phyloP scores from a whole-genome alignment of 2,113 vertebrate species.

The Campylomormyrus numenius region DNA sequence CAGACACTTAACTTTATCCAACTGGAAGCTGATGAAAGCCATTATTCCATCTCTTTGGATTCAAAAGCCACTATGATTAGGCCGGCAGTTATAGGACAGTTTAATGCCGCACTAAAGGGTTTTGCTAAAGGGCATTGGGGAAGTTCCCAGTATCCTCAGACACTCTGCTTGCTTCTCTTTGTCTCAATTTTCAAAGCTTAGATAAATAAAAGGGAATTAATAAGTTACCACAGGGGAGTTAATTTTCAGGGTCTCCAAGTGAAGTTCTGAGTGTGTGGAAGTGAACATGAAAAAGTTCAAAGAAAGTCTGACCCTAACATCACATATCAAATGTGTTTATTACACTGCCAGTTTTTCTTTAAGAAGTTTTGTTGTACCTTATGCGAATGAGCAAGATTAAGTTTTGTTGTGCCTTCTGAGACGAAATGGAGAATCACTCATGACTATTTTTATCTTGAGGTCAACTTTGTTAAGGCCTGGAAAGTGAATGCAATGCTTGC shows the following conservation, averaged over 20 bases:
- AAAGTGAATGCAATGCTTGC: background rate
- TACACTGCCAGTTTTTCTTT: background rate
- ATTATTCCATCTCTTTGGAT: constrained; percentile 20
- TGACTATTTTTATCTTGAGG: background rate
- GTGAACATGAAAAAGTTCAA: background rate
- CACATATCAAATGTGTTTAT: background rate
- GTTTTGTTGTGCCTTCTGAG: background rate
- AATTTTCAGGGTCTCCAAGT: too few species aligned
- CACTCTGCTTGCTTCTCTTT: background rate
- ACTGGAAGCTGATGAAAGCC: constrained; percentile 1
- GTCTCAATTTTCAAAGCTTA: background rate
- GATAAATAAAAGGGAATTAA: background rate
- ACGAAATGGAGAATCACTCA: background rate
- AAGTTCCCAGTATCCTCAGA: background rate
- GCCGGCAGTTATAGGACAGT: constrained; percentile 27
- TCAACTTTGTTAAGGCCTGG: background rate
- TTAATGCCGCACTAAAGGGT: background rate
- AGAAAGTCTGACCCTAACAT: background rate
- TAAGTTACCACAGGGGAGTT: background rate
- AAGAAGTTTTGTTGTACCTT: background rate
- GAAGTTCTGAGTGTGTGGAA: background rate
- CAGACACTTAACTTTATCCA: background rate
- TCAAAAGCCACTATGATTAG: constrained; percentile 16
- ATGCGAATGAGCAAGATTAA: background rate
- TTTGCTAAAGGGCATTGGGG: constrained; percentile 9